Conservation (phyloP, 2,888 invertebrate species). For the Tanytarsus gracilentus region DNA sequence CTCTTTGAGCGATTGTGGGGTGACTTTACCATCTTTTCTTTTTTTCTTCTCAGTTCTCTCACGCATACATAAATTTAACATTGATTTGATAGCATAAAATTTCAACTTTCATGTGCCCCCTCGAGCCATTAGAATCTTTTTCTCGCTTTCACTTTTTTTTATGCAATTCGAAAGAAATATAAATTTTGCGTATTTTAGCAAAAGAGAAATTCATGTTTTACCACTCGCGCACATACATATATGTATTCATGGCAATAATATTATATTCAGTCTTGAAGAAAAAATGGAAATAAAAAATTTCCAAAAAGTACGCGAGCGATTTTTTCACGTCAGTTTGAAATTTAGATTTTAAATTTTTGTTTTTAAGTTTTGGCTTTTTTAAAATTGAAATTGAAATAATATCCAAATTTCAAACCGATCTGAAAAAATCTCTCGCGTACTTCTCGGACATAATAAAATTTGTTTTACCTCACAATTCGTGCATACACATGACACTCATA, state of each 20-base stretch:
- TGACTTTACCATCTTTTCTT: background rate
- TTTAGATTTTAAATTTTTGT: too few species aligned
- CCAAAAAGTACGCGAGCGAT: too few species aligned
- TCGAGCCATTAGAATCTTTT: constrained; percentile 18
- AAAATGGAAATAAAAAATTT: too few species aligned
- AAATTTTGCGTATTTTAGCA: background rate
- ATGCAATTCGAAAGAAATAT: background rate
- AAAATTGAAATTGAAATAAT: too few species aligned
- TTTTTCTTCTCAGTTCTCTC: background rate
- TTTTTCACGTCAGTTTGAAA: too few species aligned
- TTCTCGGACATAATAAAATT: constrained; percentile 4
- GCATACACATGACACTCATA: too few species aligned
- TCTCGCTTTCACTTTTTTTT: background rate
- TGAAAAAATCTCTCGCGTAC: too few species aligned
- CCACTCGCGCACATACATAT: too few species aligned
- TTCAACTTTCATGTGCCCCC: constrained; percentile 16
- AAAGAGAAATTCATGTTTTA: background rate
- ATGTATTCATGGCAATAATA: too few species aligned
- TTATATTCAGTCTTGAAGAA: too few species aligned
- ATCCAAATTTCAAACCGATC: too few species aligned
- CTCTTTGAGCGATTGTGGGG: constrained; percentile 9
- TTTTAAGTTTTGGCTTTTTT: too few species aligned
- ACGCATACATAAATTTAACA: constrained; percentile 11
- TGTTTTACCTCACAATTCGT: constrained; percentile 11
- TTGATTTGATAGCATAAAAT: constrained; percentile 21